Evolutionary conservation across 2,888 invertebrate species (phyloP).

Genomic region (Drosophila colorata): DNA sequence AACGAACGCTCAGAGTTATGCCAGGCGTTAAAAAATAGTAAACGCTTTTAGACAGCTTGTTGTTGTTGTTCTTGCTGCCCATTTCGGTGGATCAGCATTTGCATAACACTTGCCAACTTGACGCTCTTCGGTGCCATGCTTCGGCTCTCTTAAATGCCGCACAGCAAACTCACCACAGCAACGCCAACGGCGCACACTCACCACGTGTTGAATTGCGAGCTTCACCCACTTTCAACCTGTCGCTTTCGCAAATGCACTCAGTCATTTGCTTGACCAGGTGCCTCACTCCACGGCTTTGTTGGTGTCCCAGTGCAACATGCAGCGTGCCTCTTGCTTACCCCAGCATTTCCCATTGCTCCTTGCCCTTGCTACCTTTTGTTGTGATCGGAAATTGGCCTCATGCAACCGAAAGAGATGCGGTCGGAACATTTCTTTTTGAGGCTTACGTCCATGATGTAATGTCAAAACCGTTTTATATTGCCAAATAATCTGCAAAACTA

Average conservation of each 20-base stretch:
- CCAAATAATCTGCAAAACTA: too few species aligned
- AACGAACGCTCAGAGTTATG: slow-evolving; percentile 51
- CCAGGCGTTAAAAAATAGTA: slow-evolving; percentile 47
- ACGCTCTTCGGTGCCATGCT: slow-evolving; percentile 3
- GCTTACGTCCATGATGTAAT: too few species aligned
- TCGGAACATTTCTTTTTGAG: too few species aligned
- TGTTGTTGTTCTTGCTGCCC: slow-evolving; percentile 17
- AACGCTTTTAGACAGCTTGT: slow-evolving; percentile 55
- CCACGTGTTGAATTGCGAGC: slow-evolving; percentile 29
- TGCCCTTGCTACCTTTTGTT: not conserved
- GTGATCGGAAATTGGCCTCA: slow-evolving; percentile 15
- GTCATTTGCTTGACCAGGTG: slow-evolving; percentile 28
- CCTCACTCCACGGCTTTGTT: not conserved
- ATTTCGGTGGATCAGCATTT: slow-evolving; percentile 37
- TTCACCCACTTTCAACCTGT: slow-evolving; percentile 15
- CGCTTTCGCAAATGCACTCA: slow-evolving; percentile 24
- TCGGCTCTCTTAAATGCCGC: slow-evolving; percentile 21
- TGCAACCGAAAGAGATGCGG: not conserved
- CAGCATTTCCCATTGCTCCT: not conserved
- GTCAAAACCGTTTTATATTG: too few species aligned
- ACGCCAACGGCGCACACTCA: slow-evolving; percentile 26
- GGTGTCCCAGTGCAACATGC: not conserved
- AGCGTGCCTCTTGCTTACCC: not conserved
- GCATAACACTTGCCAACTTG: slow-evolving; percentile 28
- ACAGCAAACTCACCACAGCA: not conserved